Evolutionary conservation across 1,140 invertebrate genomes (phyloP).

Genomic region (Ooceraea biroi): DNA sequence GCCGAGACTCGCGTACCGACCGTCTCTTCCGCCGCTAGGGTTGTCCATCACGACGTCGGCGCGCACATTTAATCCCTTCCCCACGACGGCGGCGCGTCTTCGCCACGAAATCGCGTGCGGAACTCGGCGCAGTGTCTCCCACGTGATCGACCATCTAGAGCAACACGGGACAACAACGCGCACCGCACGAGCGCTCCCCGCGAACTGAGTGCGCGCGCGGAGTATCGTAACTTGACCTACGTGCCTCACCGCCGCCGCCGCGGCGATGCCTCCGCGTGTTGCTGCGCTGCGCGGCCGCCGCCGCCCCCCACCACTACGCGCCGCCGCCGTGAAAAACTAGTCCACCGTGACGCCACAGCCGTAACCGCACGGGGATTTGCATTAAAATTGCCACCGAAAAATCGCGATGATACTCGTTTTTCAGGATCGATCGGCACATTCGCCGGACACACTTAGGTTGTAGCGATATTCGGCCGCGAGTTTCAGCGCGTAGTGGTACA

Average conservation of each 20-base stretch:
- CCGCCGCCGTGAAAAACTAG: slow-evolving; percentile 75
- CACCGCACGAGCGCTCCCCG: slow-evolving; percentile 83
- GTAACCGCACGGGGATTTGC: slow-evolving; percentile 13
- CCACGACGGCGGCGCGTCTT: slow-evolving; percentile 67
- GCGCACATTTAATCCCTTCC: slow-evolving; percentile 81
- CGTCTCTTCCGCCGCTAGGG: slow-evolving; percentile 93
- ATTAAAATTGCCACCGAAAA: slow-evolving; percentile 51
- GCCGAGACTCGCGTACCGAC: slow-evolving; percentile 92
- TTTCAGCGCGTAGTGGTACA: slow-evolving; percentile 84
- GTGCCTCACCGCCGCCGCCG: slow-evolving; percentile 65
- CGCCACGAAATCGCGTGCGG: slow-evolving; percentile 69
- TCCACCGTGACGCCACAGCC: slow-evolving; percentile 62
- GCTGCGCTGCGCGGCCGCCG: slow-evolving; percentile 74
- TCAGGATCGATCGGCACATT: no score
- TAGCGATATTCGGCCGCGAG: slow-evolving; percentile 51
- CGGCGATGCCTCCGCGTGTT: slow-evolving; percentile 77
- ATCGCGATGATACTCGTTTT: background rate
- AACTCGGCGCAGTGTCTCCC: slow-evolving; percentile 75
- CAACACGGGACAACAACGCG: slow-evolving; percentile 79
- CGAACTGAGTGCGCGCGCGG: slow-evolving; percentile 80
- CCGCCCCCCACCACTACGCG: slow-evolving; percentile 69
- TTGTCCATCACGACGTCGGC: slow-evolving; percentile 84
- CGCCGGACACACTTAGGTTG: background rate
- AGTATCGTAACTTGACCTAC: slow-evolving; percentile 85
- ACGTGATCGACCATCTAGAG: slow-evolving; percentile 82